Conservation (phyloP, 2,797 vertebrate species). For the Balearica regulorum region DNA sequence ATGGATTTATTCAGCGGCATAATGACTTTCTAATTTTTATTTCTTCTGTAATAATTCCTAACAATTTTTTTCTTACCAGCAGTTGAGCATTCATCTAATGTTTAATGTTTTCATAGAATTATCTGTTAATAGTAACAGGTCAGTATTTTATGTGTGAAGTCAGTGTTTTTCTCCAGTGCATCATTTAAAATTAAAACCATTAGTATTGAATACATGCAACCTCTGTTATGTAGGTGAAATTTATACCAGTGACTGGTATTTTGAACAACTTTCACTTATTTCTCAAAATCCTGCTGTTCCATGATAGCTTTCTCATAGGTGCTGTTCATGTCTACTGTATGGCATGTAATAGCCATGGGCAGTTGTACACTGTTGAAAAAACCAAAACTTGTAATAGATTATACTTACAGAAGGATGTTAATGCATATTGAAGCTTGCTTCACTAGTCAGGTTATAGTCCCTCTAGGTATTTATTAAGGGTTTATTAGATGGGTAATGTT, state of each 20-base stretch:
- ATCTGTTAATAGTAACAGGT: background rate
- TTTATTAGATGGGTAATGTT: background rate
- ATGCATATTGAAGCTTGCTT: background rate
- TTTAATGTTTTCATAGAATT: background rate
- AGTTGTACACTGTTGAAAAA: background rate
- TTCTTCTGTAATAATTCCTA: background rate
- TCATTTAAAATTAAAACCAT: background rate
- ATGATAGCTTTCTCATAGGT: background rate
- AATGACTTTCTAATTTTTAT: background rate
- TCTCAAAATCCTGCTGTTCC: background rate
- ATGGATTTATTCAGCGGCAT: background rate
- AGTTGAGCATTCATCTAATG: background rate
- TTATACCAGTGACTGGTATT: background rate
- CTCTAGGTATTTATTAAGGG: background rate
- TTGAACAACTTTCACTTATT: background rate
- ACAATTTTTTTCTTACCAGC: background rate
- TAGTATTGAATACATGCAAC: background rate
- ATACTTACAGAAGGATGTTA: background rate
- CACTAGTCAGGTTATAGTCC: background rate
- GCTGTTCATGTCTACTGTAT: background rate
- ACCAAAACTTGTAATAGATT: background rate
- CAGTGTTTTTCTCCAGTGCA: background rate
- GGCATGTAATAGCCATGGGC: background rate
- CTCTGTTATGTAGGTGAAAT: background rate
- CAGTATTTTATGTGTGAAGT: background rate